Evolutionary conservation across 2,888 invertebrate species (phyloP), one percentile per base, ranked within the genome.

Genomic region (Nomada ferruginata): DNA sequence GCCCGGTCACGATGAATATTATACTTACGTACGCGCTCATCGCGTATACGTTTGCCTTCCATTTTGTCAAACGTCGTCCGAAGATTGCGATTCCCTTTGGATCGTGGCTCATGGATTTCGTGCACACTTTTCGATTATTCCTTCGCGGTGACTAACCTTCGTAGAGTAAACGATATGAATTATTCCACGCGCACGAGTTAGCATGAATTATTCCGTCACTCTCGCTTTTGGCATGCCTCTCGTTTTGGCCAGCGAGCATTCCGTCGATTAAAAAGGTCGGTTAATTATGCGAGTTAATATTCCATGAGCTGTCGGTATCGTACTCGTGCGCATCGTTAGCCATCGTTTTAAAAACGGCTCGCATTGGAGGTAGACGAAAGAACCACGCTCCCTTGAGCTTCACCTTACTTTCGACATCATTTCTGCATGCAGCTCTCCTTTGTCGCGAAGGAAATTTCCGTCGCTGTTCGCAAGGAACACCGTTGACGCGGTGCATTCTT

Each of bases 171-270:
- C 78, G 81, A 79, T 20, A 86, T 87, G 82, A 87, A 87, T 87
- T 85, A 87, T 87, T 87, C 87, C 72, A 55, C 59, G 74, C 80
- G 85, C 76, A 68, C 66, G 59, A 74, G 47, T 79, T 79, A 70
- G 61, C 80, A 80, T 79, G 80, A 87, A 86, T 86, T 80, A 82
- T 85, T 85, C 83, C 53, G 52, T 59, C 59, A 13, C 63, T 66
- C 50, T 59, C 70, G 76, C 44, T 82, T 82, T 83, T 83, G 63
- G 71, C 65, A 55, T 70, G 70, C 13, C 20, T 60, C 65, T 60
- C 65, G 70, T 73, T 66, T 69, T 65, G 71, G 69, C 26, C 60
- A 74, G 52, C 69, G 42, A 61, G 76, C 68, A 63, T 83, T 65
- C 80, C 79, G 55, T 47, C 65, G 83, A 66, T 75, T 50, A 59